Evolutionary conservation across 2,888 invertebrate genomes (phyloP), one percentile per base, ranked within the genome.

Genomic region (Stenurella melanura): DNA sequence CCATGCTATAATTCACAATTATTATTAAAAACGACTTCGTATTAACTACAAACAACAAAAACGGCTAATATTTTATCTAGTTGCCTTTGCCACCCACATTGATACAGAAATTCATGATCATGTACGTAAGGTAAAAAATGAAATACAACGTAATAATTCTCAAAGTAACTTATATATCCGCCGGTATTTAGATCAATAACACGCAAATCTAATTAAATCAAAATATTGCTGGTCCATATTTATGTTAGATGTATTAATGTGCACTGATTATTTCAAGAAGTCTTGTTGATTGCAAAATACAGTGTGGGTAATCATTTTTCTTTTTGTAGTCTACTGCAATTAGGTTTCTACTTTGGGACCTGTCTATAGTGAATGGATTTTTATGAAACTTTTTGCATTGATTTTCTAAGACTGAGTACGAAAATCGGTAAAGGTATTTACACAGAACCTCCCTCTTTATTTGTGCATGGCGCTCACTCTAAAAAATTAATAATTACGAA

Each of bases 141-240:
- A 7, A 19, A 50, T 60, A 73, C 66, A 67, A 21, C 57, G 73
- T 54, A 57, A 73, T 73, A 73, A 67, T 66, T 73, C 67, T 73
- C 57, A 26, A 67, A 21, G 68, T 68, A 68, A 74, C 68, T 74
- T 60, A 69, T 68, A 73, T 68, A 73, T 67, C 58, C 58, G 68
- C 63, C 70, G 74, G 73, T 64, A 69, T n/a, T 63, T 34, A 19
- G 57, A 26, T 26, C 26, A 68, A 61, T 18, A 21, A 58, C 69
- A 74, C 70, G 74, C 69, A 70, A 69, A 61, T 67, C 50, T 68
- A 73, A 67, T 74, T 74, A 74, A n/a, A 19, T 19, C 57, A 69
- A 69, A 69, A 69, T 63, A 34, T 63, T n/a, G 17, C 34, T 17
- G 61, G 61, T 26, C 61, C 61, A 30, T 63, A 63, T 50, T 50